phyloP scores from a whole-genome alignment of 2,797 vertebrate genomes.

The Rhincodon typus region DNA sequence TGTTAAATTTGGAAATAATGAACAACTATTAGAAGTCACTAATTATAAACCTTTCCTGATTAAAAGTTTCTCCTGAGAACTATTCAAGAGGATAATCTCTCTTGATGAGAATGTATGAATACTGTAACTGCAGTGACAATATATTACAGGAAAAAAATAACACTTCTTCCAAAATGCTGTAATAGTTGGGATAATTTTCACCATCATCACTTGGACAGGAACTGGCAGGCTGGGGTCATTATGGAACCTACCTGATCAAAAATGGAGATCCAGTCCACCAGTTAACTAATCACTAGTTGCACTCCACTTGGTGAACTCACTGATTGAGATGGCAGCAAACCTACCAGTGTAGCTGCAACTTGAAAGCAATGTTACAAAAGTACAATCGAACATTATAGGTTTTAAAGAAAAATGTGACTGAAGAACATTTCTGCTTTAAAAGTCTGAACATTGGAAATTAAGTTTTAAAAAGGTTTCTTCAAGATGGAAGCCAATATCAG shows the following conservation, averaged over 20 bases:
- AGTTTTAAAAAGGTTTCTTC: too few species aligned
- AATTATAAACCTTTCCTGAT: neutral
- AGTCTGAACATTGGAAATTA: too few species aligned
- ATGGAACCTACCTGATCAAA: neutral
- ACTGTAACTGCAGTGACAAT: neutral
- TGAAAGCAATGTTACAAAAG: neutral
- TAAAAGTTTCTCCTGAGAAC: neutral
- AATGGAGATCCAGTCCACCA: neutral
- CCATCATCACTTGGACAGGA: neutral
- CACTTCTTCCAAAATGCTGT: neutral
- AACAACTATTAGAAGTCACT: neutral
- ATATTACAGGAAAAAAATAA: neutral
- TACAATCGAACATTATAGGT: too few species aligned
- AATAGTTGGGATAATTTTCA: neutral
- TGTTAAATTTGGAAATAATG: neutral
- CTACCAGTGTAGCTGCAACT: neutral
- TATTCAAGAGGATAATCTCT: neutral
- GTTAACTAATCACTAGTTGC: neutral
- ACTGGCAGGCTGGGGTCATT: neutral
- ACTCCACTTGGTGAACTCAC: neutral
- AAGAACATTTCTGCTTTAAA: too few species aligned
- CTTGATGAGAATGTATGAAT: neutral
- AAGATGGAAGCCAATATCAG: too few species aligned
- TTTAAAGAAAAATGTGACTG: too few species aligned
- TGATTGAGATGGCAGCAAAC: neutral